Conservation (phyloP, 2,888 invertebrate species). For the Thalpophila matura region DNA sequence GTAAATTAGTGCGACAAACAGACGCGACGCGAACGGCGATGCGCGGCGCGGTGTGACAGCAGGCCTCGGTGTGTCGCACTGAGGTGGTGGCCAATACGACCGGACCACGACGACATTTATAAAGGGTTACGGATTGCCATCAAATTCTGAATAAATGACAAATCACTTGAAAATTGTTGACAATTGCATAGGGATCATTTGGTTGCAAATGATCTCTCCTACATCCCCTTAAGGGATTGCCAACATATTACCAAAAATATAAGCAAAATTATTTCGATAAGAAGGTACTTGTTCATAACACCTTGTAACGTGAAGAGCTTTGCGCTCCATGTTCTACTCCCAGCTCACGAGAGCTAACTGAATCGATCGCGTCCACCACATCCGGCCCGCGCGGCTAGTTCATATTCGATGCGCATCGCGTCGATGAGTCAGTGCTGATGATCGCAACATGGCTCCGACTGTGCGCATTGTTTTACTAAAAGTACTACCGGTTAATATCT, state of each 20-base stretch:
- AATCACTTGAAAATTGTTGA: too few relatives aligned
- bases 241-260: too few relatives aligned
- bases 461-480: neutral
- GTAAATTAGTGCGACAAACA: constrained; percentile 20
- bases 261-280: too few relatives aligned
- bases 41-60: too few relatives aligned
- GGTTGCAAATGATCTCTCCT: too few relatives aligned
- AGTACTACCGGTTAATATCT: neutral
- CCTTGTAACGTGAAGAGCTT: neutral
- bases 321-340: neutral
- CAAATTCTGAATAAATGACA: too few relatives aligned
- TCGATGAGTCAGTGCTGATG: constrained; percentile 4
- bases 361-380: neutral
- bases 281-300: neutral
- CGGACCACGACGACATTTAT: too few relatives aligned
- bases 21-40: neutral
- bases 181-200: too few relatives aligned
- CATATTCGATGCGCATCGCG: constrained; percentile 10
- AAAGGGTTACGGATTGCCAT: too few relatives aligned
- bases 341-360: neutral
- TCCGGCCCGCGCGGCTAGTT: neutral
- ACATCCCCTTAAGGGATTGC: too few relatives aligned
- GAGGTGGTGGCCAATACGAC: too few relatives aligned
- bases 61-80: too few relatives aligned
- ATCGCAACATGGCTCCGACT: constrained; percentile 3